Base-by-base conservation (phyloP, 2,888 invertebrate genomes). In the Cephonodes hylas region DNA sequence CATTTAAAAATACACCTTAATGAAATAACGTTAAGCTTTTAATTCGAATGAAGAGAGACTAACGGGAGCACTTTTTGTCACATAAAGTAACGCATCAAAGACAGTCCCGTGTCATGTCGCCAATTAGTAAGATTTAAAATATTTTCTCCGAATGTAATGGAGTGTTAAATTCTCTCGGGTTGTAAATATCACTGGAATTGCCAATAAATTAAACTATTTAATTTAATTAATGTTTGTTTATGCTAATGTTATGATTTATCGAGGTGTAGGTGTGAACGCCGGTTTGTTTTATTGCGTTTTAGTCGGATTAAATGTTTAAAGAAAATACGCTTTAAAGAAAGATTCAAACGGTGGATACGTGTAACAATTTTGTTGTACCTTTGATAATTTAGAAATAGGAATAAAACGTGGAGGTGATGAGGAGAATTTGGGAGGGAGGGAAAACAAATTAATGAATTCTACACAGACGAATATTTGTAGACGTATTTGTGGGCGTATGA, bases 81-180 rank as follows among this genome's bases (percentile, higher is more conserved):
- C 53, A 38, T 38, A 38, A 38, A 38, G 38, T n/a, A n/a, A 38
- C 38, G n/a, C 38, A 42, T 53, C 34, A 38, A 53, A 42, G 53
- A 48, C 38, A 53, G 20, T 60, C 53, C 53, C 42, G 42, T 79
- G 78, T 79, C 77, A 73, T 77, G 73, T 66, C 72, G 71, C 74
- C 75, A 78, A 79, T 79, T 79, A 79, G 71, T 69, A 61, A 62
- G 66, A 59, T 59, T 53, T 48, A 60, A 46, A 53, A 53, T 53
- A 70, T 74, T 72, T 70, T 64, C 66, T 66, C 66, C 65, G 44
- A 66, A 58, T 65, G 66, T 64, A 67, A 67, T 74, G 66, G 69
- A 70, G 61, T 69, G 66, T 44, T 45, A 61, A 61, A 61, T 61
- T 61, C 57, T 56, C 42, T 34, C 8, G 31, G 18, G 45, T 61